Percentiles rank a stretch among this genome's conserved stretches.
phyloP scores from a whole-genome alignment of 2,113 vertebrate genomes.

The Phyllopteryx taeniolatus region DNA sequence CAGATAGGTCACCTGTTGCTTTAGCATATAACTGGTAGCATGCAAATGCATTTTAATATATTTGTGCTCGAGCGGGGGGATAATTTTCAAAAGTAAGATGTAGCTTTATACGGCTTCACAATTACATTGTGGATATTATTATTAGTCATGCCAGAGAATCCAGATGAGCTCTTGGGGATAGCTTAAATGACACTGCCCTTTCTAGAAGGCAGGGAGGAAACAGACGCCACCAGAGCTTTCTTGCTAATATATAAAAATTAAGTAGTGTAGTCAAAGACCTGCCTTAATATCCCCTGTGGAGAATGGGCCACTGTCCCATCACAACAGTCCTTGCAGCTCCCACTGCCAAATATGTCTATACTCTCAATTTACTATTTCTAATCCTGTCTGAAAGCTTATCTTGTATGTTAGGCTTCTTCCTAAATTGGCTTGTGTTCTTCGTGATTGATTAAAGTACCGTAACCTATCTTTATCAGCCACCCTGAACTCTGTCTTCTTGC shows the following conservation, averaged over 20 bases:
- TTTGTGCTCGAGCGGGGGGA: background rate
- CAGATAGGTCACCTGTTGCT: background rate
- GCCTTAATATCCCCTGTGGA: conserved; percentile 54
- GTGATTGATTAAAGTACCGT: conserved; percentile 80
- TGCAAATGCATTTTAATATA: background rate
- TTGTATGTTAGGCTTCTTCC: conserved; percentile 72
- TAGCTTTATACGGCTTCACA: conserved; percentile 12
- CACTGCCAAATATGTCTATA: conserved; percentile 54
- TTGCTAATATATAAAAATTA: conserved; percentile 22
- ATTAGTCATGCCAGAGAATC: conserved; percentile 40
- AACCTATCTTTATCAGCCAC: conserved; percentile 70
- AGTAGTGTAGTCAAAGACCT: conserved; percentile 27
- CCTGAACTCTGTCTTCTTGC: conserved; percentile 67
- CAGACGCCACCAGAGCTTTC: conserved; percentile 18
- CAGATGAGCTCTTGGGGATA: conserved; percentile 50
- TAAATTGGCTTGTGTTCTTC: conserved; percentile 71
- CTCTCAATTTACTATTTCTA: conserved; percentile 70
- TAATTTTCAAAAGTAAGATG: background rate
- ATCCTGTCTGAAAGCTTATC: conserved; percentile 76
- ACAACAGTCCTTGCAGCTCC: conserved; percentile 48
- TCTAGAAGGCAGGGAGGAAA: conserved; percentile 38
- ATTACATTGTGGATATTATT: conserved; percentile 42
- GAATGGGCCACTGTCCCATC: conserved; percentile 44
- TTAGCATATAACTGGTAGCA: background rate
- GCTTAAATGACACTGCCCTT: conserved; percentile 57